A percentile compares a stretch with the other conserved stretches of the same genome.
phyloP scores from a whole-genome alignment of 1,140 invertebrate genomes.

The Matsumurasca onukii region DNA sequence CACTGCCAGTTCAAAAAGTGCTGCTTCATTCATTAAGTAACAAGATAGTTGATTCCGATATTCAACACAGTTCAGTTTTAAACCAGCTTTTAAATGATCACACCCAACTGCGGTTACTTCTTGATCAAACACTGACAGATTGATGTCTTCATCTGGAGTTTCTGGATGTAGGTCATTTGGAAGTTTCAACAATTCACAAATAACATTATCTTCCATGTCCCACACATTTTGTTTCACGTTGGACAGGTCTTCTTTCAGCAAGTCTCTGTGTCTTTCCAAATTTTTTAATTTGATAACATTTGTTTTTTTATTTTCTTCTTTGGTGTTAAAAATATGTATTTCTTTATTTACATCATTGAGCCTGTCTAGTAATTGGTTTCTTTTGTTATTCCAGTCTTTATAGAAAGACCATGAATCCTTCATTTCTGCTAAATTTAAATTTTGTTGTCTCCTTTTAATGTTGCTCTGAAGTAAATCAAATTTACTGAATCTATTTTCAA shows the following conservation, averaged over 20 bases:
- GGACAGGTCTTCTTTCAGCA: constrained; percentile 61
- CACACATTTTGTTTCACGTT: constrained; percentile 56
- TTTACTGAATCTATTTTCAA: constrained; percentile 53
- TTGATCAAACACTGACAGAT: constrained; percentile 46
- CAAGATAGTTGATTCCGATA: constrained; percentile 58
- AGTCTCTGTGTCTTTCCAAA: constrained; percentile 53
- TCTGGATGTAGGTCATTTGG: constrained; percentile 64
- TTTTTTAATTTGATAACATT: constrained; percentile 48
- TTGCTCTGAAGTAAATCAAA: constrained; percentile 52
- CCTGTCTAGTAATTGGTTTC: constrained; percentile 49
- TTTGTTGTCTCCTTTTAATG: constrained; percentile 49
- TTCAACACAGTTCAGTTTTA: constrained; percentile 54
- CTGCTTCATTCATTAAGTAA: constrained; percentile 62
- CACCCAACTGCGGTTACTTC: constrained; percentile 43
- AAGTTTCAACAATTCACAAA: constrained; percentile 57
- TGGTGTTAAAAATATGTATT: constrained; percentile 45
- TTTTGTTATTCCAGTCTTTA: constrained; percentile 48
- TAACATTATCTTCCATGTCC: constrained; percentile 60
- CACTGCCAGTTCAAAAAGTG: constrained; percentile 62
- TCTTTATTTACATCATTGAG: constrained; percentile 43
- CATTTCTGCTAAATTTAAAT: constrained; percentile 52
- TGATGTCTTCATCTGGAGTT: constrained; percentile 52
- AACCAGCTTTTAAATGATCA: constrained; percentile 59
- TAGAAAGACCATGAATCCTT: constrained; percentile 55
- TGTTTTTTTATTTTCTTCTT: constrained; percentile 47